phyloP scores from a whole-genome alignment of 1,140 invertebrate species.

The Papilio polytes region DNA sequence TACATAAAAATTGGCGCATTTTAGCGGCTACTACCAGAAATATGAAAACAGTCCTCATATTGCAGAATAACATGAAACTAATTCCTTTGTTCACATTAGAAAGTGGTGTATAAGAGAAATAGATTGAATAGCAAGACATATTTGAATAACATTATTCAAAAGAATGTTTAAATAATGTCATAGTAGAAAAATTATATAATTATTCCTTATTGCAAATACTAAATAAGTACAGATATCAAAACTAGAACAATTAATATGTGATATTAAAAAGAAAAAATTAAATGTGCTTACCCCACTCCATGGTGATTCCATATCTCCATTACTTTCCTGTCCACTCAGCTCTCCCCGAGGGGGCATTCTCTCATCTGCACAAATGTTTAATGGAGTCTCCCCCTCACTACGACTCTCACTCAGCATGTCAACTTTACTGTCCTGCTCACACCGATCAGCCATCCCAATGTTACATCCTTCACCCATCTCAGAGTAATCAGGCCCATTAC shows the following conservation, averaged over 20 bases:
- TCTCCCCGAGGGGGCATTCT: constrained; percentile 93
- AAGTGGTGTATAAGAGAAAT: no score
- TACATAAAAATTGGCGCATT: no score
- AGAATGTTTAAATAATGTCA: no score
- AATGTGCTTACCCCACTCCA: constrained; percentile 84
- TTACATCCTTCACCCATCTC: constrained; percentile 56
- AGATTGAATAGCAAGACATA: no score
- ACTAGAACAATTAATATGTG: not conserved
- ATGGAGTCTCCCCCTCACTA: constrained; percentile 85
- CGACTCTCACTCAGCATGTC: constrained; percentile 84
- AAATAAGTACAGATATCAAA: no score
- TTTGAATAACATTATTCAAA: no score
- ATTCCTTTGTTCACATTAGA: no score
- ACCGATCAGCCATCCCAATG: constrained; percentile 55
- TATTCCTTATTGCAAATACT: no score
- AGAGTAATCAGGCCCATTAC: constrained; percentile 64
- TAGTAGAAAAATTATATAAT: no score
- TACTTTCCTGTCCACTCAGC: constrained; percentile 92
- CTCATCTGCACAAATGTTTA: constrained; percentile 92
- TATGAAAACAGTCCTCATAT: no score
- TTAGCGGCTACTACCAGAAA: no score
- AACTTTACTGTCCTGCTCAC: constrained; percentile 71
- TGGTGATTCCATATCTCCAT: constrained; percentile 88
- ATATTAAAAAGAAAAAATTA: not conserved
- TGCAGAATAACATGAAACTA: no score